Conservation (phyloP, 2,113 vertebrate species). For the Ptilorrhoa leucosticta region DNA sequence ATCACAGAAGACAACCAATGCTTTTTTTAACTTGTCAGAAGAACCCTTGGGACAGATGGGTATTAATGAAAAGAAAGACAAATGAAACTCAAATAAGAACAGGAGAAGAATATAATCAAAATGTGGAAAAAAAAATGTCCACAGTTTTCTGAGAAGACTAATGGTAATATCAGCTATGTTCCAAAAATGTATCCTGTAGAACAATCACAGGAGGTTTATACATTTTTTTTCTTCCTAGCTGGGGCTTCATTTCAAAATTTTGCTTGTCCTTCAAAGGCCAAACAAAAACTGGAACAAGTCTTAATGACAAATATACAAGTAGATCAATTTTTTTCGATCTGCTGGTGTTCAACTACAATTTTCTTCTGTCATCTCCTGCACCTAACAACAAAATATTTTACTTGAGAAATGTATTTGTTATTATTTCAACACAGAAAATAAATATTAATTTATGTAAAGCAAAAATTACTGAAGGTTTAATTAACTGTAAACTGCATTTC, state of each 20-base stretch:
- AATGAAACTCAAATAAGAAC: neutral
- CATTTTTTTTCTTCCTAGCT: neutral
- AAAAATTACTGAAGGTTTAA: neutral
- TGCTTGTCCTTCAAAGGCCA: neutral
- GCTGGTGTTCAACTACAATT: neutral
- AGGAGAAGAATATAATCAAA: neutral
- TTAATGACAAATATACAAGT: neutral
- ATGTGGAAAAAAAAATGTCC: fast-evolving
- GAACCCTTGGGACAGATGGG: neutral
- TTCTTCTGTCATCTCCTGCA: neutral
- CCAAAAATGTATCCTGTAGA: neutral
- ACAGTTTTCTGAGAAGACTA: neutral
- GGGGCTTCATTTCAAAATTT: neutral
- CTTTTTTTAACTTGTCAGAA: neutral
- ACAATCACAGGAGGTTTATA: neutral
- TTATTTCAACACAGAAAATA: neutral
- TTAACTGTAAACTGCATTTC: neutral
- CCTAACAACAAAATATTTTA: neutral
- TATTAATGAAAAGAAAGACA: neutral
- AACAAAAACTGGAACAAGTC: neutral
- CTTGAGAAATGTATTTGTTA: neutral
- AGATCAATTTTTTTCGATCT: neutral
- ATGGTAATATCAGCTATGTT: neutral
- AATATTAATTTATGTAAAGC: neutral
- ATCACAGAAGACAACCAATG: neutral